Evolutionary conservation across 2,888 invertebrate genomes (phyloP), one percentile per base, ranked within the genome.

Genomic region (Lucinisca nassula): DNA sequence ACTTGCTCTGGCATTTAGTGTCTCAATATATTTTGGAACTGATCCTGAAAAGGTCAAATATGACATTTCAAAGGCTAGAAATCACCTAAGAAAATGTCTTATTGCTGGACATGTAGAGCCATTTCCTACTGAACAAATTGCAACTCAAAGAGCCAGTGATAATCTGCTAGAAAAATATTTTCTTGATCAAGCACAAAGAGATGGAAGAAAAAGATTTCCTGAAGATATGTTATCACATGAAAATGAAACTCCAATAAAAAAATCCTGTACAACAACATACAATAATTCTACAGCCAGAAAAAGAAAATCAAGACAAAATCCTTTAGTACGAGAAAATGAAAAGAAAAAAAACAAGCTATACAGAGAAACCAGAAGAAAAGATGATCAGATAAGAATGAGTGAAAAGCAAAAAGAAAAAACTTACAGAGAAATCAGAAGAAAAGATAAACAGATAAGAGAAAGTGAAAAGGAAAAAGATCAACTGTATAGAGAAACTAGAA

Each of bases 1-100:
- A 24, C 55, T 78, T 55, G 76, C 76, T 10, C 30, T 77, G n/a
- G 78, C 78, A 58, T 78, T 61, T 61, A 61, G 61, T n/a, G 35
- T 61, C 58, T 58, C 78, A n/a, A 37, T 55, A 24, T 78, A 58
- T n/a, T 30, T 78, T 35, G 78, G 78, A 78, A 14, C 14, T 1
- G 61, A 58, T 37, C 78, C 78, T 35, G 51, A 24, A 51, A 58
- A 14, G 30, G n/a, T 77, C n/a, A 27, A 35, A 32, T 77, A 58
- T 58, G 77, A 77, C 32, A 35, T 77, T 35, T 35, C 32, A 30
- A 77, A 32, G 27, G 55, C 77, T 30, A 77, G 77, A 77, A 27
- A 58, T 30, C 55, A 55, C 24, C 45, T 55, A 17, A 77, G 30
- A 35, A 21, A 55, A 21, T 77, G 55, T 58, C 37, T 55, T 37